phyloP scores from a whole-genome alignment of 2,888 invertebrate genomes.

The Lydus trimaculatus region DNA sequence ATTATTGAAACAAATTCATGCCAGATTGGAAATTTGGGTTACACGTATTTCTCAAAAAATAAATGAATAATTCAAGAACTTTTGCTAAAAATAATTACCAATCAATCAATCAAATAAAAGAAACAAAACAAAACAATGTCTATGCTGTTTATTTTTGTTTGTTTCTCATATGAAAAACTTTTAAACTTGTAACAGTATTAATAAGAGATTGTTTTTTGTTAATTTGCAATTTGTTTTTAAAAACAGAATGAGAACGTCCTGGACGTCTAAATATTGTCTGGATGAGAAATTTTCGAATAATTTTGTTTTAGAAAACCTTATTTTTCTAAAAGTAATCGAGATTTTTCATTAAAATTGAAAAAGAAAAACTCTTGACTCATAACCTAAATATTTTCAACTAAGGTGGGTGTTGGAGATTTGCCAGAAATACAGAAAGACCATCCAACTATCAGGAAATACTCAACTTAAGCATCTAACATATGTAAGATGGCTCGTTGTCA shows the following conservation, averaged over 20 bases:
- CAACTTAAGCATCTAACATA: conserved; percentile 10
- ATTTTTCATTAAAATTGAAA: conserved; percentile 7
- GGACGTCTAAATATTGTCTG: neutral
- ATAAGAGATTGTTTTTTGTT: neutral
- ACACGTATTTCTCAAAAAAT: neutral
- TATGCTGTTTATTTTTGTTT: neutral
- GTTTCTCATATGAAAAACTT: neutral
- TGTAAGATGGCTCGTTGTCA: neutral
- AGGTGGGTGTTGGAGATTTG: conserved; percentile 45
- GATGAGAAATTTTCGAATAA: neutral
- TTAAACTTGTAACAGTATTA: neutral
- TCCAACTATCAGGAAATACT: conserved; percentile 38
- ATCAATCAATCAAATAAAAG: neutral
- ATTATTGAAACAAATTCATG: conserved; percentile 1
- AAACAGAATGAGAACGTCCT: neutral
- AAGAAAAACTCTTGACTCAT: conserved; percentile 44
- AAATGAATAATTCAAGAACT: neutral
- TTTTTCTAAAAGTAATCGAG: neutral
- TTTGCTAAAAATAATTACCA: neutral
- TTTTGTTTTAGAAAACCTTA: neutral
- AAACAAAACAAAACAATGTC: neutral
- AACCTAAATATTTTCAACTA: conserved; percentile 46
- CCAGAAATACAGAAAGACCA: conserved; percentile 37
- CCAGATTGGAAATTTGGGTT: conserved; percentile 2
- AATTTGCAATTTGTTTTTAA: conserved; percentile 2